Percentiles rank a stretch among this genome's conserved stretches.
phyloP scores from a whole-genome alignment of 1,140 invertebrate species.

The Nasonia vitripennis region DNA sequence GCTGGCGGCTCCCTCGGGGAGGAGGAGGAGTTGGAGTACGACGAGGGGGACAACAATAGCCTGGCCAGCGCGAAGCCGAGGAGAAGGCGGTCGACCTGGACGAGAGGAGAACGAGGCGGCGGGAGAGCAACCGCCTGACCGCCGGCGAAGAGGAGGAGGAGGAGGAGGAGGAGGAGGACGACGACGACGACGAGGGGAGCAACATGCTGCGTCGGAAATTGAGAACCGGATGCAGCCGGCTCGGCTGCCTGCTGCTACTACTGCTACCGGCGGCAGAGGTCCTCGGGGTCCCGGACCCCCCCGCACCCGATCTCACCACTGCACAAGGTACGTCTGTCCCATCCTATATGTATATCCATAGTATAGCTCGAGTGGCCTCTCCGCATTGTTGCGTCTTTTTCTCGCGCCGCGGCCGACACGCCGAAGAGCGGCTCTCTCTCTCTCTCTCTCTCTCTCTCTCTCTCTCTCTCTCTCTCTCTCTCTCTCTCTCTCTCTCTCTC shows the following conservation, averaged over 20 bases:
- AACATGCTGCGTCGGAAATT: constrained; percentile 38
- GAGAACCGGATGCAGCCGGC: constrained; percentile 44
- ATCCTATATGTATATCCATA: too few relatives aligned
- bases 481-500: background rate
- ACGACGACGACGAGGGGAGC: constrained; percentile 47
- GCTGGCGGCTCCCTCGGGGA: background rate
- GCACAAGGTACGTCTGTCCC: constrained; percentile 58
- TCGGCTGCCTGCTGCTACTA: constrained; percentile 53
- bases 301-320: constrained; percentile 57
- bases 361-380: background rate
- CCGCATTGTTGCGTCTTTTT: background rate
- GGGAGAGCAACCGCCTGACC: constrained; percentile 47
- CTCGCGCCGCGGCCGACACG: background rate
- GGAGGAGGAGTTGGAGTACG: background rate
- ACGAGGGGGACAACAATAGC: background rate
- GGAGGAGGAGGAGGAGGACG: constrained; percentile 29
- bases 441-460: background rate
- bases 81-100: background rate
- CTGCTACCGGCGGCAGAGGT: constrained; percentile 53
- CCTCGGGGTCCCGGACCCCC: constrained; percentile 60
- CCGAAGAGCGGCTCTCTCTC: background rate
- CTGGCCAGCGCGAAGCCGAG: background rate
- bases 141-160: constrained; percentile 41
- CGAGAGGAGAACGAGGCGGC: constrained; percentile 42
- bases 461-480: background rate